A percentile compares a stretch with the other conserved stretches of the same genome.
Conservation (phyloP, 2,797 vertebrate species). For the Hybognathus amarus region DNA sequence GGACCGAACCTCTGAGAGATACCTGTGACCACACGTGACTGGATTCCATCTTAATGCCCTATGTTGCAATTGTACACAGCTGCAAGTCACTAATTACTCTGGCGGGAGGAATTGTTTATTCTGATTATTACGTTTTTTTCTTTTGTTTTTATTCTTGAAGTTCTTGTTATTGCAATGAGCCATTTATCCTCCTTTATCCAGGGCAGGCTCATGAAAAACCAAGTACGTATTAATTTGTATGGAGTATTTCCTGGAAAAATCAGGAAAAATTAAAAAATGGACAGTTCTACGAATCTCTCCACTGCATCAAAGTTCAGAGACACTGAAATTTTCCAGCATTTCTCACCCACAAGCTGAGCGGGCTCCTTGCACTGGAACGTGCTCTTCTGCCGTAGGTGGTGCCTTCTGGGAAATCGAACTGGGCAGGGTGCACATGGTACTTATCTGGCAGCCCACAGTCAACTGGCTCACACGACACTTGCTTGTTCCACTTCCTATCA, state of each 20-base stretch:
- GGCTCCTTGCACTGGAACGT: slow-evolving; percentile 91
- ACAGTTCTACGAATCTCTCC: background rate
- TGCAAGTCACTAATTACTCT: background rate
- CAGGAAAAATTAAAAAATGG: too few relatives aligned
- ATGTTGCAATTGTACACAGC: slow-evolving; percentile 3
- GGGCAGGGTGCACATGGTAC: slow-evolving; percentile 91
- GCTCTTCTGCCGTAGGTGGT: slow-evolving; percentile 92
- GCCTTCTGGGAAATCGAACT: slow-evolving; percentile 89
- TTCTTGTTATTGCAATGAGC: background rate
- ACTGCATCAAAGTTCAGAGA: background rate
- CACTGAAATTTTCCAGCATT: background rate
- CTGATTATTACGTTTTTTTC: too few relatives aligned
- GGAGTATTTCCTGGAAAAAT: too few relatives aligned
- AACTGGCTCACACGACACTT: slow-evolving; percentile 92
- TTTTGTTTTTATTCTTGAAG: background rate
- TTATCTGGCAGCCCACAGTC: slow-evolving; percentile 95
- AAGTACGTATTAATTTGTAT: background rate
- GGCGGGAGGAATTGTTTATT: background rate
- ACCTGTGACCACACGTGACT: background rate
- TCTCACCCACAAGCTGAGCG: slow-evolving; percentile 90
- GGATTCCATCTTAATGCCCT: background rate
- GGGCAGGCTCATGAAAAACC: background rate
- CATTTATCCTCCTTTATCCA: background rate
- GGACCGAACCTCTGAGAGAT: background rate
- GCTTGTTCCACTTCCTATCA: slow-evolving; percentile 96